Evolutionary conservation across 1,140 invertebrate species (phyloP), one percentile per base, ranked within the genome.

Genomic region (Drosophila kepulauana): DNA sequence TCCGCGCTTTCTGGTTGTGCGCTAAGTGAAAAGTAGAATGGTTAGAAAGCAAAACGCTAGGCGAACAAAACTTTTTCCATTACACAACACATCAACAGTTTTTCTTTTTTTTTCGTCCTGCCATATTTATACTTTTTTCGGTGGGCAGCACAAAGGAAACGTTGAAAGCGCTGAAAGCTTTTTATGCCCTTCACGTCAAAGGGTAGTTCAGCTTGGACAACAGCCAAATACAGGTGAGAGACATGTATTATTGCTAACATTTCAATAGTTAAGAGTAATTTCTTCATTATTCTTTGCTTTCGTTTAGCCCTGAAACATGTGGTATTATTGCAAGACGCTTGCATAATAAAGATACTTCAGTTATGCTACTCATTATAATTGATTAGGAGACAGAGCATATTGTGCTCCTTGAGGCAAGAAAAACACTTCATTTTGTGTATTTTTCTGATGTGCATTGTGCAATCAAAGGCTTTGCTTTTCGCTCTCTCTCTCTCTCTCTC

Each of bases 1-100:
- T 16, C 16, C 15, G 6, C 6, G 5, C 16, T 16, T 30, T 43
- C 45, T 45, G 6, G 15, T 11, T 25, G 45, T 69, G 64, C 49
- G 61, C 80, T 88, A 88, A 88, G 84, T 88, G 81, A 88, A 88
- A 88, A 69, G 78, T 87, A 84, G 85, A 84, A 84, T 84, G 75
- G 74, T 75, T 79, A 79, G 82, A 88, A 86, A 86, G 84, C 77
- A 86, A 84, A 85, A 86, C 78, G 82, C 78, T 79, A 74, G 84
- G 76, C 78, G 79, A 87, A 87, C 76, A 84, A 88, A 88, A 88
- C 85, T 88, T 88, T 88, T 88, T 88, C 84, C 84, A 88, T 88
- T 88, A 88, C 84, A 88, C 84, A 88, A 89, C 84, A 77, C 72
- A 88, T 80, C 85, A 88, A 88, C 84, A 86, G 82, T 78, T 64